Percentiles rank a stretch among this genome's conserved stretches.
Evolutionary conservation across 2,113 vertebrate genomes (phyloP).

Genomic region (Oreochromis spilurus): DNA sequence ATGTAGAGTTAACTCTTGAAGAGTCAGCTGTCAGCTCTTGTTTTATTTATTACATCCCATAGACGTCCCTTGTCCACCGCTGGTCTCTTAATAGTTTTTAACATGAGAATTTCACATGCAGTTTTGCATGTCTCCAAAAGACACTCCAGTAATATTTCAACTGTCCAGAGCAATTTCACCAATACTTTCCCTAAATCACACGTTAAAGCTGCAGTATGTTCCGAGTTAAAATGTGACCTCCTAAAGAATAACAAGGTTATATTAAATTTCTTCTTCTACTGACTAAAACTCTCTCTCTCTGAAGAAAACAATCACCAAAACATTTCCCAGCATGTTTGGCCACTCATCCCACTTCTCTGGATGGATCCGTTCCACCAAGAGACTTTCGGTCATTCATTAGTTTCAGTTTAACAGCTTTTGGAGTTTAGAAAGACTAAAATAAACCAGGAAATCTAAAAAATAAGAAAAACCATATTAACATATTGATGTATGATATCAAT

Average conservation of each 20-base stretch:
- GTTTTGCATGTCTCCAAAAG: not conserved
- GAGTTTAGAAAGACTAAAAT: not conserved
- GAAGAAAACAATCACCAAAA: not conserved
- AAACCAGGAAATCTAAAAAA: not conserved
- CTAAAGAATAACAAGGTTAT: not conserved
- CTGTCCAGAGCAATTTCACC: not conserved
- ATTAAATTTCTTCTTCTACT: not conserved
- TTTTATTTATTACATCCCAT: conserved; percentile 52
- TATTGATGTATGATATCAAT: not conserved
- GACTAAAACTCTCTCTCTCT: not conserved
- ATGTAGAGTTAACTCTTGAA: conserved; percentile 29
- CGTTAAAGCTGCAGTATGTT: not conserved
- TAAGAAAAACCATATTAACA: not conserved
- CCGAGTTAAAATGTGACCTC: not conserved
- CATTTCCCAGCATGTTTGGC: not conserved
- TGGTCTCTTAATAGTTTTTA: not conserved
- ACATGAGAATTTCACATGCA: not conserved
- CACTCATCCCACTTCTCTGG: not conserved
- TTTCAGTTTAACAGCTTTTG: not conserved
- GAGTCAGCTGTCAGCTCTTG: conserved; percentile 31
- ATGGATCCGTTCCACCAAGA: not conserved
- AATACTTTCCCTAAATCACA: not conserved
- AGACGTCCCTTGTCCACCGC: not conserved
- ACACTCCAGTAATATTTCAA: not conserved
- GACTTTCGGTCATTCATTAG: not conserved